Evolutionary conservation across 64 coral and sea anemone species (phyloP).

Genomic region (Platygyra sinensis): DNA sequence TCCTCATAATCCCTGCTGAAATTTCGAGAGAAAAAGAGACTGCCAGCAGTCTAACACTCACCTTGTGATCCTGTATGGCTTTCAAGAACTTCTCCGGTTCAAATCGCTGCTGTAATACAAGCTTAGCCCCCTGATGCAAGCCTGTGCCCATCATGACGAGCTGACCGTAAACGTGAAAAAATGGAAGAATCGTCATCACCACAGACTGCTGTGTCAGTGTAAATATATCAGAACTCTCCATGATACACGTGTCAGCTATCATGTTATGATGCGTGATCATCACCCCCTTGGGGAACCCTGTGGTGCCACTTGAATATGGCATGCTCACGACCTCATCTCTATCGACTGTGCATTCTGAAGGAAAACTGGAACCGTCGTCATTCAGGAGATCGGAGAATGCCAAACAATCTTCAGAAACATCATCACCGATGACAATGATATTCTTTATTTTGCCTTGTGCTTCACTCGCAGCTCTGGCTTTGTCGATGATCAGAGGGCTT

Average conservation of each 20-base stretch:
- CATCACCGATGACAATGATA: slow-evolving; percentile 36
- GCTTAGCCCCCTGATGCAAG: background rate
- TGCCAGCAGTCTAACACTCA: no score
- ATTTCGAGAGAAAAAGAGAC: no score
- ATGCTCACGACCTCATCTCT: slow-evolving; percentile 58
- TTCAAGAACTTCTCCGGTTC: slow-evolving; percentile 36
- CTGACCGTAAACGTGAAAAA: slow-evolving; percentile 36
- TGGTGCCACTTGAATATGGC: slow-evolving; percentile 75
- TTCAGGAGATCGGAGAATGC: slow-evolving; percentile 29
- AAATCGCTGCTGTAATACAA: slow-evolving; percentile 32
- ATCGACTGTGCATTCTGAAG: slow-evolving; percentile 10
- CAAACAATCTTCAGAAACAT: slow-evolving; percentile 30
- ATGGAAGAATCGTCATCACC: slow-evolving; percentile 23
- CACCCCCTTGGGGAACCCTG: slow-evolving; percentile 73
- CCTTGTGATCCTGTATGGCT: slow-evolving; percentile 53
- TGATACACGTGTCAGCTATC: slow-evolving; percentile 11
- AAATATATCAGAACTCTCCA: background rate
- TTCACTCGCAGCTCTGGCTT: slow-evolving; percentile 36
- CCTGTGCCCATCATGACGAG: background rate
- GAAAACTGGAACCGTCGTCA: slow-evolving; percentile 54
- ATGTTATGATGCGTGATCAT: slow-evolving; percentile 71
- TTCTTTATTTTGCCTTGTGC: slow-evolving; percentile 49
- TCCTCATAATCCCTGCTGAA: no score
- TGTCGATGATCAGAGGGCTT: slow-evolving; percentile 14
- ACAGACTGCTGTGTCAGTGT: background rate